A percentile compares a stretch with the other conserved stretches of the same genome.
Conservation (phyloP, 2,888 invertebrate species). For the Caenorhabditis becei region DNA sequence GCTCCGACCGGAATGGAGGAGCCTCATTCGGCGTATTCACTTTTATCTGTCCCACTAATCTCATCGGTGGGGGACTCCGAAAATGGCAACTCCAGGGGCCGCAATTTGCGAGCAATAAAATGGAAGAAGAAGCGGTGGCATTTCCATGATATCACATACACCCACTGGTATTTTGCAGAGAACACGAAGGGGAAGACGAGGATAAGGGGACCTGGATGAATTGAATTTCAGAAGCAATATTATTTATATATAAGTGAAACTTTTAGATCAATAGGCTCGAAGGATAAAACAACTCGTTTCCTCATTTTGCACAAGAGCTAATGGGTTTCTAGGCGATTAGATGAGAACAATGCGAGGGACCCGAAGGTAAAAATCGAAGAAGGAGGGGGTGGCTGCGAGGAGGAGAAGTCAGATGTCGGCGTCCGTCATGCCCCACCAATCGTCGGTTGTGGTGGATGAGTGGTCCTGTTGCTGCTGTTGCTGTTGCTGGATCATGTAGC, state of each 20-base stretch:
- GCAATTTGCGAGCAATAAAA: constrained; percentile 41
- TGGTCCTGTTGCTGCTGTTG: constrained; percentile 2
- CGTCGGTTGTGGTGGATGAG: background rate
- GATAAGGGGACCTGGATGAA: background rate
- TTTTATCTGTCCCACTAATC: constrained; percentile 54
- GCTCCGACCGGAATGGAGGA: background rate
- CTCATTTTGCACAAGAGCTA: constrained; percentile 34
- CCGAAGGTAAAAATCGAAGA: background rate
- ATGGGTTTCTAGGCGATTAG: constrained; percentile 51
- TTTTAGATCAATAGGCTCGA: background rate
- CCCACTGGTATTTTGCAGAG: constrained; percentile 7
- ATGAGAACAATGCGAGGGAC: constrained; percentile 22
- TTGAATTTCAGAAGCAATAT: background rate
- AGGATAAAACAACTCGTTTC: background rate
- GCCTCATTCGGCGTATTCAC: constrained; percentile 24
- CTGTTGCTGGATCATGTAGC: constrained; percentile 13
- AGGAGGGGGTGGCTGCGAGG: constrained; percentile 18
- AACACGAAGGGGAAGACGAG: too few relatives aligned
- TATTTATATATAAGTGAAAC: constrained; percentile 10
- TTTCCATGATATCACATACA: constrained; percentile 39
- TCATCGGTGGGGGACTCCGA: constrained; percentile 46
- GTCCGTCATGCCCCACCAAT: constrained; percentile 40
- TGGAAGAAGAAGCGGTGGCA: constrained; percentile 8
- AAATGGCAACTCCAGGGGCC: constrained; percentile 43
- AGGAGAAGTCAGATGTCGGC: constrained; percentile 35